A percentile compares a stretch with the other conserved stretches of the same genome.
Conservation (phyloP, 1,140 invertebrate species). For the Calliphora vicina region DNA sequence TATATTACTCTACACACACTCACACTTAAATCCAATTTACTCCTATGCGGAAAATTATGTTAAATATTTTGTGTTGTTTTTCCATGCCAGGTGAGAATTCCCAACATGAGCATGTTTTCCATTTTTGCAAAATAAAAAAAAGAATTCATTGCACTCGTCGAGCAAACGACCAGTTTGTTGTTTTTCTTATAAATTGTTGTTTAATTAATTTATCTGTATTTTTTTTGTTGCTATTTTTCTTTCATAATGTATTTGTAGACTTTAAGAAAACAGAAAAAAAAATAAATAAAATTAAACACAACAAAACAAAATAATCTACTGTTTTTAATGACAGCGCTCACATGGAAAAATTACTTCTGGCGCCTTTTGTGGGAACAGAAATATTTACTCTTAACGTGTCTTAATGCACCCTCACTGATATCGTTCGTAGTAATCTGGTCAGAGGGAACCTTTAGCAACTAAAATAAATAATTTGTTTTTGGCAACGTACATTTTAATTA, state of each 20-base stretch:
- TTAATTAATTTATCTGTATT: background rate
- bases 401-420: background rate
- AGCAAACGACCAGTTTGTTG: background rate
- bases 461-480: no score
- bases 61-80: background rate
- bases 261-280: background rate
- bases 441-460: no score
- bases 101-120: slow-evolving; percentile 5
- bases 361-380: background rate
- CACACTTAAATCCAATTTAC: background rate
- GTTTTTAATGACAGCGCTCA: slow-evolving; percentile 7
- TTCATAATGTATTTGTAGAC: background rate
- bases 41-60: background rate
- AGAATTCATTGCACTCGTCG: slow-evolving; percentile 2
- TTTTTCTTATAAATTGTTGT: background rate
- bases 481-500: no score
- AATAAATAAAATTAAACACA: background rate
- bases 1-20: background rate
- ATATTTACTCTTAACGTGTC: background rate
- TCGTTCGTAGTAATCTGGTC: background rate
- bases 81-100: background rate
- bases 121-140: background rate
- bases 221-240: background rate
- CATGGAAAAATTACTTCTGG: background rate
- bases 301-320: background rate